Evolutionary conservation across 2,888 invertebrate species (phyloP), one percentile per base, ranked within the genome.

Genomic region (Oscheius onirici): DNA sequence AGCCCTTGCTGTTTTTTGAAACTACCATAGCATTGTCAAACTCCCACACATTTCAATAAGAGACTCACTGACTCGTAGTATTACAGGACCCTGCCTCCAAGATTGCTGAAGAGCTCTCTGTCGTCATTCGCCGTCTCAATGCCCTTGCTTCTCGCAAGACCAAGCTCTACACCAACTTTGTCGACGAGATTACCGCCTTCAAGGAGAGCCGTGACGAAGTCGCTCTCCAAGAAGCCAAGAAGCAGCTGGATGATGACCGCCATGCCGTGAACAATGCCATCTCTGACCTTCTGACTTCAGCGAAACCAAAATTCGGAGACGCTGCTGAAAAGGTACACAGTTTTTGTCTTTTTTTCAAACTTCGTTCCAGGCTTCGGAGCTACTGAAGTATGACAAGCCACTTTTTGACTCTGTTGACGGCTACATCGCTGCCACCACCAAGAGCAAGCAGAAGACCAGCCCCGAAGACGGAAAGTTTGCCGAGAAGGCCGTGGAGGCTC

Each of bases 131-230:
- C 83, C 90, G 91, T 74, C 89, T 92, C 2, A 58, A 72, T 71
- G 89, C 89, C 41, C 89, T 90, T 34, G 92, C 92, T 81, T 91
- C 91, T 80, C 90, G 90, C 69, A 89, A 92, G 63, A 90, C 90
- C 49, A 89, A 89, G 22, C 89, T 91, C 20, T 92, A 92, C 84
- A 90, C 91, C 81, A 89, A 89, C 66, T 90, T 91, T 74, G 91
- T 92, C 79, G 91, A 91, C 73, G 91, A 91, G 61, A 88, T 92
- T 49, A 89, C 89, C 75, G 90, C 91, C 79, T 90, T 91, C 74
- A 92, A 92, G 87, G 85, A 90, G 1, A 91, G 89, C 79, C 92
- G 92, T 54, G 71, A 81, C 24, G 57, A 75, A 24, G 28, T 43
- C 22, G 75, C 75, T 15, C 73, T 83, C 17, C 57, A 40, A 20